Percentiles rank a stretch among this genome's conserved stretches.
Conservation (phyloP, 1,140 invertebrate species). For the Eufriesea mexicana region DNA sequence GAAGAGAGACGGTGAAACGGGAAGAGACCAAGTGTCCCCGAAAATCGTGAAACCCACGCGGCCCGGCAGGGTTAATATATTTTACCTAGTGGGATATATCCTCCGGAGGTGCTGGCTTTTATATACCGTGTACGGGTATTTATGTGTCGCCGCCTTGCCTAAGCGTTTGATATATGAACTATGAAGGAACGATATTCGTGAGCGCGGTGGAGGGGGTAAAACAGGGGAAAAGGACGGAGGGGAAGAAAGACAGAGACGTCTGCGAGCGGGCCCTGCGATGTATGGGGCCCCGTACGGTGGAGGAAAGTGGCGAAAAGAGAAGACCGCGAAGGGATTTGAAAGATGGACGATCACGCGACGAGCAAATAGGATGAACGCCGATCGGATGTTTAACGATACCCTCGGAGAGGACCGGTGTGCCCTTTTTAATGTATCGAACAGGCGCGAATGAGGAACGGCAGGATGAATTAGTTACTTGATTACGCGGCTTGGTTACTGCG, state of each 20-base stretch:
- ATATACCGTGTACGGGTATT: constrained; percentile 72
- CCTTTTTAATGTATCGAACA: background rate
- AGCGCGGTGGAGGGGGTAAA: constrained; percentile 2
- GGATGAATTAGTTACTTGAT: background rate
- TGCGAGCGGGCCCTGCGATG: background rate
- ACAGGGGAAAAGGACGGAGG: background rate
- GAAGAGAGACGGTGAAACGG: constrained; percentile 13
- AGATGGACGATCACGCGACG: constrained; percentile 6
- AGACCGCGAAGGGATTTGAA: constrained; percentile 2
- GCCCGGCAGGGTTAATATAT: constrained; percentile 69
- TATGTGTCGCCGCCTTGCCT: constrained; percentile 74
- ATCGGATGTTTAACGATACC: constrained; percentile 21
- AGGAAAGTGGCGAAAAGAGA: constrained; percentile 42
- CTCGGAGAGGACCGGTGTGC: background rate
- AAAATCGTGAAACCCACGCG: constrained; percentile 73
- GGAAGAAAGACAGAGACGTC: constrained; percentile 14
- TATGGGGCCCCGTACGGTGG: background rate
- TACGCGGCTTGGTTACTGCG: background rate
- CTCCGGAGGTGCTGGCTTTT: constrained; percentile 66
- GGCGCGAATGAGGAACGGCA: background rate
- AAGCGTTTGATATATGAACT: constrained; percentile 76
- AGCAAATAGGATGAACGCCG: constrained; percentile 8
- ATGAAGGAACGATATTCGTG: constrained; percentile 65
- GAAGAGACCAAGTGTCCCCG: constrained; percentile 62
- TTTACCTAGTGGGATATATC: constrained; percentile 68